These are phyloP conservation scores for Mormyrus proboscirostris DNA, from an alignment of 2,797 vertebrate genomes.

Conservation along the genomic window DNA sequence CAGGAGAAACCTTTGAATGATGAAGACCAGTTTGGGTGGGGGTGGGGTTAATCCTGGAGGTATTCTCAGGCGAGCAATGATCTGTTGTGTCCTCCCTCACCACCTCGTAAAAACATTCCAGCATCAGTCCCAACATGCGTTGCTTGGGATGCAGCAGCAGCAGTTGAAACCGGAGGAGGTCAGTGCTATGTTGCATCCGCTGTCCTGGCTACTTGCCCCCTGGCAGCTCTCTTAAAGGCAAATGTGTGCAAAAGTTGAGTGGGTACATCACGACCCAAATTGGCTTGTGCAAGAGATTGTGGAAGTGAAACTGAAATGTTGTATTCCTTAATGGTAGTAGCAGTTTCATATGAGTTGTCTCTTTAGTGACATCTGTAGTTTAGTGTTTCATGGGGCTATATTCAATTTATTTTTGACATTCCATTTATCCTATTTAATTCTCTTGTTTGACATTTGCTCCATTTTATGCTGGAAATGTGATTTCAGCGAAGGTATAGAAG, in stretches of 20 bases:
- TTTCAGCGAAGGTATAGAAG: neutral
- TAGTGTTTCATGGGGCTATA: neutral
- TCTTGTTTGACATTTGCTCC: neutral
- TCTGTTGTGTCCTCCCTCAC: neutral
- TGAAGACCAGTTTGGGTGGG: neutral
- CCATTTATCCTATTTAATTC: neutral
- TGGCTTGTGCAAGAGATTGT: neutral
- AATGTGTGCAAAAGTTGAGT: neutral
- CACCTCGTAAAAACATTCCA: neutral
- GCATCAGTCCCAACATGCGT: neutral
- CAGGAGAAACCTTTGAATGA: neutral
- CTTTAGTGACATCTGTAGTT: neutral
- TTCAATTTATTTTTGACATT: neutral
- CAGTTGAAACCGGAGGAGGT: slow-evolving; percentile 19
- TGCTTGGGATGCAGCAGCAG: neutral
- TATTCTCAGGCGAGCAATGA: neutral
- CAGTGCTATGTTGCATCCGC: neutral
- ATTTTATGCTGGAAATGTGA: neutral
- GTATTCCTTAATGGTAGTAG: neutral
- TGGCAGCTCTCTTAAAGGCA: neutral
- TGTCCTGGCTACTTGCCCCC: neutral
- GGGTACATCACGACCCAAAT: neutral
- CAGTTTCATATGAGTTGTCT: neutral
- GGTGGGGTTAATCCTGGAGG: neutral
- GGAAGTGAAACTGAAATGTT: neutral